Conservation (phyloP, 2,888 invertebrate genomes). For the Eudemis profundana region DNA sequence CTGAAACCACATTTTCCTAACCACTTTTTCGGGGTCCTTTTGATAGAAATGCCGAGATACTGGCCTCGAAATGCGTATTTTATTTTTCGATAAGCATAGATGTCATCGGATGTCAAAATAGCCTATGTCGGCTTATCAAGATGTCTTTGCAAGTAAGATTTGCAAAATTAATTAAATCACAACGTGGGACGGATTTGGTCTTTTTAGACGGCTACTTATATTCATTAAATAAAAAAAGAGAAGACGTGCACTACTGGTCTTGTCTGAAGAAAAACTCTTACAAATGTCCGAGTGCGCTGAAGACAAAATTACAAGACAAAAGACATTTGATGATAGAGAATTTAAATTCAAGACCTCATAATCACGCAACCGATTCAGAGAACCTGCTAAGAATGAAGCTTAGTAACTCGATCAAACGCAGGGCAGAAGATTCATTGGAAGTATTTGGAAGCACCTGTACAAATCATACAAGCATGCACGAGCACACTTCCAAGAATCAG, state of each 20-base stretch:
- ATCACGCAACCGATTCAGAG: conserved; percentile 9
- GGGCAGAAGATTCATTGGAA: conserved; percentile 15
- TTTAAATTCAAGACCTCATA: conserved; percentile 3
- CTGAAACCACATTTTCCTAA: neutral
- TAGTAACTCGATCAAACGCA: neutral
- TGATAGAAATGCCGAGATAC: neutral
- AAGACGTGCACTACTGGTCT: neutral
- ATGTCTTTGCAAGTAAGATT: neutral
- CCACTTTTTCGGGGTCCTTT: neutral
- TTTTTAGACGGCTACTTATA: neutral
- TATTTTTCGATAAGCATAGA: conserved; percentile 25
- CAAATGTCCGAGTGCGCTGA: conserved; percentile 5
- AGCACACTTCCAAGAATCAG: conserved; percentile 4
- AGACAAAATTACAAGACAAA: neutral
- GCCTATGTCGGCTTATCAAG: neutral
- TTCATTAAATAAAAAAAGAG: conserved; percentile 4
- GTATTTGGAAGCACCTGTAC: conserved; percentile 11
- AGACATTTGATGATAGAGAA: conserved; percentile 1
- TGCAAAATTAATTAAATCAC: neutral
- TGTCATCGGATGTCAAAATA: conserved; percentile 6
- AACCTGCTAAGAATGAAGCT: conserved; percentile 6
- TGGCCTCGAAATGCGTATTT: conserved; percentile 4
- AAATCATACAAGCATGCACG: conserved; percentile 2
- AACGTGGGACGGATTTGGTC: neutral
- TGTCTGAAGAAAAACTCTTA: conserved; percentile 5